These are phyloP conservation scores for Callosobruchus maculatus DNA, from an alignment of 2,888 invertebrate genomes.

Conservation along the genomic window DNA sequence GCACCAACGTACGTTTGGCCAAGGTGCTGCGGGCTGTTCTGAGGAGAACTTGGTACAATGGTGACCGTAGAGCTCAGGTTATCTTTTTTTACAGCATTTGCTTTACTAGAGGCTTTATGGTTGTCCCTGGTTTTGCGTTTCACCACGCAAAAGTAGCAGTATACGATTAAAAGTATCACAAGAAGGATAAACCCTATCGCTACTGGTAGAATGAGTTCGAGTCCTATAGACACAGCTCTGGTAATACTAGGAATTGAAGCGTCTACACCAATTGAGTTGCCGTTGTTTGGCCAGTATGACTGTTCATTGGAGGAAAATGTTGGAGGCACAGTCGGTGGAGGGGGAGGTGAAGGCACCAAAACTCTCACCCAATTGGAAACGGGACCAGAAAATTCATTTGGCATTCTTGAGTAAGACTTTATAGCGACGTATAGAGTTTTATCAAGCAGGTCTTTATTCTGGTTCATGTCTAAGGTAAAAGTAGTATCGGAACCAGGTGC, in stretches of 20 bases:
- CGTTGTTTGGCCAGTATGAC: constrained; percentile 43
- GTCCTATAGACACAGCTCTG: constrained; percentile 44
- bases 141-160: constrained; percentile 53
- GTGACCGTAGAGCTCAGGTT: constrained; percentile 47
- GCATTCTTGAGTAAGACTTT: constrained; percentile 49
- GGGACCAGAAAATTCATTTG: constrained; percentile 44
- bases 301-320: constrained; percentile 42
- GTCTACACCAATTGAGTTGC: constrained; percentile 39
- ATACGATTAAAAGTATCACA: constrained; percentile 46
- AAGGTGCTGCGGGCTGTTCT: constrained; percentile 32
- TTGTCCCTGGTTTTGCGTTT: constrained; percentile 40
- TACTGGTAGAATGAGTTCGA: constrained; percentile 52
- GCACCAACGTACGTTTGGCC: constrained; percentile 36
- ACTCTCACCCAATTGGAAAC: constrained; percentile 56
- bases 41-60: constrained; percentile 48
- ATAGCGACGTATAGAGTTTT: constrained; percentile 54
- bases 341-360: constrained; percentile 52
- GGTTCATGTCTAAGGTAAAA: constrained; percentile 50
- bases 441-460: constrained; percentile 50
- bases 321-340: constrained; percentile 51
- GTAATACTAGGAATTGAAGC: constrained; percentile 46
- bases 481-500: constrained; percentile 54
- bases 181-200: constrained; percentile 50
- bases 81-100: constrained; percentile 39
- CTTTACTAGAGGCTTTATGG: constrained; percentile 36